Conservation (phyloP, 2,113 vertebrate species). For the Aspiorhynchus laticeps region DNA sequence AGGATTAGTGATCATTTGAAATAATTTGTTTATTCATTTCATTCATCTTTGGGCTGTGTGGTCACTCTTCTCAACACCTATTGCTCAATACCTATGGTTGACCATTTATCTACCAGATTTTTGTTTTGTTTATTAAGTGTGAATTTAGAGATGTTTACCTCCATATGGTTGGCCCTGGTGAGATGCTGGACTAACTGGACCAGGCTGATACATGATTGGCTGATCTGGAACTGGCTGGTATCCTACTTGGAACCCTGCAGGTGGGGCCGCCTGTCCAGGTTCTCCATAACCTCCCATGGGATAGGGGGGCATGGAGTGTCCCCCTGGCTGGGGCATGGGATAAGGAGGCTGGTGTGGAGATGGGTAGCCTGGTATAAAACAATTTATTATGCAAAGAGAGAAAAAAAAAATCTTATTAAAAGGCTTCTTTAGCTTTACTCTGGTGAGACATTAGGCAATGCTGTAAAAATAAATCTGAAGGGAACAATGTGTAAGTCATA, state of each 20-base stretch:
- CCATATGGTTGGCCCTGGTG: slow-evolving; percentile 51
- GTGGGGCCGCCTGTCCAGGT: slow-evolving; percentile 63
- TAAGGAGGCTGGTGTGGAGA: slow-evolving; percentile 67
- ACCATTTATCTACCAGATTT: not conserved
- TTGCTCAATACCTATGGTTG: not conserved
- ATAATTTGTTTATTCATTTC: not conserved
- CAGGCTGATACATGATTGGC: slow-evolving; percentile 72
- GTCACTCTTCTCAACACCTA: not conserved
- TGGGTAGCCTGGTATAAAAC: slow-evolving; percentile 69
- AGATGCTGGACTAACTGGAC: slow-evolving; percentile 54
- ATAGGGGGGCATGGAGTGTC: slow-evolving; percentile 74
- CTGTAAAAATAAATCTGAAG: not conserved
- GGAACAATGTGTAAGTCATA: not conserved
- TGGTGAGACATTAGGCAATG: not conserved
- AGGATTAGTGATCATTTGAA: not conserved
- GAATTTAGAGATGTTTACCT: slow-evolving; percentile 39
- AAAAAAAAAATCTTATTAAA: not conserved
- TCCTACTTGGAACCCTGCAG: slow-evolving; percentile 73
- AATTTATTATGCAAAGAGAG: not conserved
- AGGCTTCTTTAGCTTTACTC: not conserved
- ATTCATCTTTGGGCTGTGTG: not conserved
- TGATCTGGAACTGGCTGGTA: slow-evolving; percentile 63
- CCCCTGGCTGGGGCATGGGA: slow-evolving; percentile 65
- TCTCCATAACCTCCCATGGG: slow-evolving; percentile 68
- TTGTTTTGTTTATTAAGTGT: not conserved